Evolutionary conservation across 2,797 vertebrate genomes (phyloP).

Genomic region (Pangasius macronema): DNA sequence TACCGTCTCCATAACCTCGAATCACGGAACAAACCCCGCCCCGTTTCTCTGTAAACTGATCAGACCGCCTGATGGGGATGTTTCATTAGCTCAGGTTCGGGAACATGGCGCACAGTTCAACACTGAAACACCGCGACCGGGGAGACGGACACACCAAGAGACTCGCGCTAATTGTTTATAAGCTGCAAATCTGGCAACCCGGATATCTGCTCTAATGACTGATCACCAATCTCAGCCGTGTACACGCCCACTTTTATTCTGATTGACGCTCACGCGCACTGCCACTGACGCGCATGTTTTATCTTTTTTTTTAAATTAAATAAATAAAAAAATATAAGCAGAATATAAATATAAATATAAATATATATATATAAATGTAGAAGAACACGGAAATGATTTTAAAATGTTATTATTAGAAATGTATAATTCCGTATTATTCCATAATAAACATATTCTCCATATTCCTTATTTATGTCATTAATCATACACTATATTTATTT

Average conservation of each 20-base stretch:
- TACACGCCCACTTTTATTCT: conserved; percentile 14
- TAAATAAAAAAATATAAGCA: too few relatives aligned
- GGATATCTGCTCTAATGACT: background rate
- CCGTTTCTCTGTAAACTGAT: background rate
- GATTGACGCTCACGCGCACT: background rate
- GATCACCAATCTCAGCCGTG: background rate
- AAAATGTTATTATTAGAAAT: background rate
- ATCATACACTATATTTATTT: background rate
- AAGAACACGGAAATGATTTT: rapidly evolving
- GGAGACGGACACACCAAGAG: rapidly evolving
- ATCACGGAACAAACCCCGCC: background rate
- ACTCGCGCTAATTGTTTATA: background rate
- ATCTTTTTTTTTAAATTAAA: background rate
- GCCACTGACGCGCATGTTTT: background rate
- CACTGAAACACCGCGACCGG: too few relatives aligned
- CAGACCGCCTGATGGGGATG: background rate
- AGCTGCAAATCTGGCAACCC: background rate
- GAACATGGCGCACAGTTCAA: too few relatives aligned
- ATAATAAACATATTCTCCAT: too few relatives aligned
- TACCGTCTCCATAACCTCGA: too few relatives aligned
- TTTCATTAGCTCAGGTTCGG: too few relatives aligned
- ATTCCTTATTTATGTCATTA: too few relatives aligned
- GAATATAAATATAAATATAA: background rate
- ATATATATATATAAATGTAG: too few relatives aligned
- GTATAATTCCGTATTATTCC: too few relatives aligned